Percentiles rank a stretch among this genome's conserved stretches.
Conservation (phyloP, 2,888 invertebrate species). For the Ophion obscuratus region DNA sequence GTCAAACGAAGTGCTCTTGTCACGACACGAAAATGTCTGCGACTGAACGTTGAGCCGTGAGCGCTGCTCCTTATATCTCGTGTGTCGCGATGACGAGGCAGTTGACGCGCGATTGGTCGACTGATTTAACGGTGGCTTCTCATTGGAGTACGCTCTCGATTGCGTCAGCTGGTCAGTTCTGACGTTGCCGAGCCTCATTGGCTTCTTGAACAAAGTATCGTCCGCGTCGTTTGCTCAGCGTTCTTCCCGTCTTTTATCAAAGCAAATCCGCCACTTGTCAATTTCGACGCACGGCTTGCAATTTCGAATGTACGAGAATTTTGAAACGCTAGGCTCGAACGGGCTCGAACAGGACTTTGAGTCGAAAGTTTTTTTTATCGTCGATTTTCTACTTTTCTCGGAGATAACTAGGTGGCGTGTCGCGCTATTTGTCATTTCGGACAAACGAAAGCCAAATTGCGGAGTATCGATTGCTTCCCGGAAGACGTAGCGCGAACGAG, state of each 20-base stretch:
- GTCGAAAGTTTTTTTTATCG: not conserved
- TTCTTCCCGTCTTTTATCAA: not conserved
- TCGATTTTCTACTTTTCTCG: not conserved
- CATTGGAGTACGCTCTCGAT: slow-evolving; percentile 65
- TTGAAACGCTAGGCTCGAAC: not conserved
- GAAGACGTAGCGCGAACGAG: not conserved
- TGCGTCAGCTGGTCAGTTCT: slow-evolving; percentile 44
- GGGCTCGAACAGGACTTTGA: not conserved
- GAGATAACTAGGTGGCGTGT: slow-evolving; percentile 37
- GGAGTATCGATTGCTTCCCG: slow-evolving; percentile 37
- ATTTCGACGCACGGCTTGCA: not conserved
- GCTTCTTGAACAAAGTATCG: slow-evolving; percentile 68
- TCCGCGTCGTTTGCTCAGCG: not conserved
- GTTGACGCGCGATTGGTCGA: slow-evolving; percentile 57
- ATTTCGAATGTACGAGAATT: slow-evolving; percentile 29
- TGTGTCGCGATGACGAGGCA: slow-evolving; percentile 49
- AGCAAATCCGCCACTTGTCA: not conserved
- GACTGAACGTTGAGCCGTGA: slow-evolving; percentile 45
- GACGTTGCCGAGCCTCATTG: slow-evolving; percentile 70
- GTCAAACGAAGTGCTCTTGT: slow-evolving; percentile 8
- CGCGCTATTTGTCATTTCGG: slow-evolving; percentile 17
- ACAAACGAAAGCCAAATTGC: slow-evolving; percentile 45
- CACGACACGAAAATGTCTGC: slow-evolving; percentile 24
- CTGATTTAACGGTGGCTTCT: slow-evolving; percentile 52
- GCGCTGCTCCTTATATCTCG: slow-evolving; percentile 44